phyloP scores from a whole-genome alignment of 37 sponge, comb jelly and placozoan genomes.

The Hexactinellida sp. region DNA sequence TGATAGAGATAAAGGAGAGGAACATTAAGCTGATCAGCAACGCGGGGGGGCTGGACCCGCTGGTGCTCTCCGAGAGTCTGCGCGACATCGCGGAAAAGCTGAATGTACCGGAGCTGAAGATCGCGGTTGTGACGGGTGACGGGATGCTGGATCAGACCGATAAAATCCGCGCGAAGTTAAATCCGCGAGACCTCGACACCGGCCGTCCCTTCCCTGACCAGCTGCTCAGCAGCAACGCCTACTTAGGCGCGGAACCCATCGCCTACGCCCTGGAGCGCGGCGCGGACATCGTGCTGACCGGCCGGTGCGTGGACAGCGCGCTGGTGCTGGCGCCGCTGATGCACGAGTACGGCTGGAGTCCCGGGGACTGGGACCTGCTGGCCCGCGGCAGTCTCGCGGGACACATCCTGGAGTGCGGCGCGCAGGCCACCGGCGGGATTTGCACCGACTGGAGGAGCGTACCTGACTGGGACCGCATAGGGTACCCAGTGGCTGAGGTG shows the following conservation, averaged over 20 bases:
- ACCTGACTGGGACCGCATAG: conserved; percentile 79
- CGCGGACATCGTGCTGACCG: conserved; percentile 91
- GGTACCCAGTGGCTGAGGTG: conserved; percentile 91
- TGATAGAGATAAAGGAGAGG: conserved; percentile 41
- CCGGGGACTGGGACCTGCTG: conserved; percentile 43
- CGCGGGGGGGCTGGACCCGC: conserved; percentile 88
- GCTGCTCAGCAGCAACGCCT: conserved; percentile 77
- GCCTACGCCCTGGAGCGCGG: conserved; percentile 64
- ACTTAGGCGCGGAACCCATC: conserved; percentile 81
- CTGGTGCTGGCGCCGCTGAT: conserved; percentile 85
- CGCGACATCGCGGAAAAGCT: conserved; percentile 25
- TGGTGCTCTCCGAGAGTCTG: conserved; percentile 50
- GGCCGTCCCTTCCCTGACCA: conserved; percentile 23
- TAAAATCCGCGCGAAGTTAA: not conserved
- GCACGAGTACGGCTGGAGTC: conserved; percentile 81
- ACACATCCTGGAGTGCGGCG: conserved; percentile 95
- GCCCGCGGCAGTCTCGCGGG: conserved; percentile 86
- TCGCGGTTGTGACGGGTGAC: conserved; percentile 86
- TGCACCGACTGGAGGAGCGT: conserved; percentile 92
- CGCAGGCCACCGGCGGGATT: conserved; percentile 90
- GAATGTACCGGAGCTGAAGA: conserved; percentile 52
- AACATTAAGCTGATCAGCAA: conserved; percentile 74
- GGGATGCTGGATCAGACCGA: conserved; percentile 45
- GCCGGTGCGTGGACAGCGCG: conserved; percentile 91
- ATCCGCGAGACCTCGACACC: conserved; percentile 18